Base-by-base conservation (phyloP, 2,888 invertebrate species). In the Chalcis sispes region DNA sequence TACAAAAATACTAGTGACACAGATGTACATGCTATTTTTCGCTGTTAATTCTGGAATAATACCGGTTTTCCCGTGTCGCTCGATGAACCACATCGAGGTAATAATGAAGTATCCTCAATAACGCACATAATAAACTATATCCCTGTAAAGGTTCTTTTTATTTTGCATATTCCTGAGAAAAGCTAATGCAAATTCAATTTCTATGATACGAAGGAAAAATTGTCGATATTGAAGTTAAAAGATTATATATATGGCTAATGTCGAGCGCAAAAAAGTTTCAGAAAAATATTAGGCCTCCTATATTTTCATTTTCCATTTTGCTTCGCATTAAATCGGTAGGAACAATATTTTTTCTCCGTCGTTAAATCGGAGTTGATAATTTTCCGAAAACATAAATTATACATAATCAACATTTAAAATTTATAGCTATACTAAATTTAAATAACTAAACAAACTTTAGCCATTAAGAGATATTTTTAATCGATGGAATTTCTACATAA, bases 1-100 rank as follows among this genome's bases (percentile, higher is more conserved):
- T 77, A 77, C 73, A 77, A 77, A 77, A 77, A 74, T 77, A 77
- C 77, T 66, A 61, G 74, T 74, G 46, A 77, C 73, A 74, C 69
- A 52, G 58, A 73, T 65, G 69, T 58, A 69, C 75, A 69, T 64
- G 69, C 64, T 64, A 64, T 74, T 66, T 50, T 72, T 66, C 66
- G 61, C 56, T 67, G 67, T 27, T 61, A 70, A 72, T 56, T 61
- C 48, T 56, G 48, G 56, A 72, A 27, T 40, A 71, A 66, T 66
- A 61, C 50, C 59, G 66, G n/a, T 61, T 50, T 61, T 71, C 66
- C 25, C 59, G 25, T 59, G 8, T 23, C 40, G 59, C 42, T 48
- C 66, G 52, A 71, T 71, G 66, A 27, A 50, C 65, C 50, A 58
- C 62, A 52, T 52, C 70, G 61, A 59, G 61, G 52, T 69, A 50